Conservation (phyloP, 2,888 invertebrate species). For the Tenodera sinensis region DNA sequence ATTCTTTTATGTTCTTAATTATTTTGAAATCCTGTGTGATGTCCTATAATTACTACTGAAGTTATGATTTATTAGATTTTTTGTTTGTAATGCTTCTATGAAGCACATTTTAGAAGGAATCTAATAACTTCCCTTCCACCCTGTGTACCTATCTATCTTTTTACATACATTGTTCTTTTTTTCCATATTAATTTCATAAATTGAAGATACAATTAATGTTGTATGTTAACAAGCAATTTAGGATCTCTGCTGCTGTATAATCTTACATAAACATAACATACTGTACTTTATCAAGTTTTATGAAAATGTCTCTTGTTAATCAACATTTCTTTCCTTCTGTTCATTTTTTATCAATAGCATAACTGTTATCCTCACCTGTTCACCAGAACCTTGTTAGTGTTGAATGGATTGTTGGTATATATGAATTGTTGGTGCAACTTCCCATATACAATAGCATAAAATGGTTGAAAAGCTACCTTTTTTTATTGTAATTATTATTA, state of each 20-base stretch:
- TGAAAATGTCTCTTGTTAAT: not conserved
- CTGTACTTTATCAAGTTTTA: not conserved
- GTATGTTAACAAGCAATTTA: no score
- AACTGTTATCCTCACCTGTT: not conserved
- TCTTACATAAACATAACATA: not conserved
- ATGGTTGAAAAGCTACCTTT: not conserved
- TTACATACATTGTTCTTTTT: no score
- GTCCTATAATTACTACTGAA: no score
- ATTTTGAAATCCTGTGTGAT: no score
- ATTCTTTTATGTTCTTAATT: no score
- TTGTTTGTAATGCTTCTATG: no score
- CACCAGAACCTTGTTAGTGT: not conserved
- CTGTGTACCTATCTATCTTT: no score
- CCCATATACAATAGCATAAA: not conserved
- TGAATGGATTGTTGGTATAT: not conserved
- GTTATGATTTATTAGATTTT: no score
- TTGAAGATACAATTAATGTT: no score
- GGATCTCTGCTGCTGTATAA: not conserved
- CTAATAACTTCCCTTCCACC: no score
- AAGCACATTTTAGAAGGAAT: no score
- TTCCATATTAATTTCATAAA: no score
- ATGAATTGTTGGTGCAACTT: not conserved
- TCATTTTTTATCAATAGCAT: not conserved
- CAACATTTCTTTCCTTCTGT: not conserved
- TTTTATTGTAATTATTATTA: not conserved